Conservation (phyloP, 2,888 invertebrate genomes). For the Cyclophora albipunctata region DNA sequence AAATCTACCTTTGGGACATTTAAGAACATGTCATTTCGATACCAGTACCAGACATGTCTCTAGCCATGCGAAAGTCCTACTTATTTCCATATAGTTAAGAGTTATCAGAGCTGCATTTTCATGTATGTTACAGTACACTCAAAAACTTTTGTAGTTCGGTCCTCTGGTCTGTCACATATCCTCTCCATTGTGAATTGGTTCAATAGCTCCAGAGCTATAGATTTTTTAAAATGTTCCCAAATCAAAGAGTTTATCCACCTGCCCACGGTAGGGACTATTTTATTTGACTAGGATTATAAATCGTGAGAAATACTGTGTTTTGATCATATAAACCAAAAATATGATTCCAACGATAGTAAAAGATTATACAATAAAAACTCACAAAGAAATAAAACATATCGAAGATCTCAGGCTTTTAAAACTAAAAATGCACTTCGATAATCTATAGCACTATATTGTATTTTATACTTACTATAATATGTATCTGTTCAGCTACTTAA, state of each 20-base stretch:
- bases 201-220: slow-evolving; percentile 51
- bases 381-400: too few species aligned
- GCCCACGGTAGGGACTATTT: slow-evolving; percentile 36
- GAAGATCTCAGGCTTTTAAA: too few species aligned
- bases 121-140: slow-evolving; percentile 38
- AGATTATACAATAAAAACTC: too few species aligned
- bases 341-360: too few species aligned
- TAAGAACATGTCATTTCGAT: slow-evolving; percentile 67
- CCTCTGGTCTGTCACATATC: slow-evolving; percentile 72
- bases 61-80: slow-evolving; percentile 23
- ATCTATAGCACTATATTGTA: too few species aligned
- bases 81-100: slow-evolving; percentile 14
- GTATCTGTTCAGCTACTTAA: too few species aligned
- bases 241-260: slow-evolving; percentile 64
- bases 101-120: slow-evolving; percentile 3
- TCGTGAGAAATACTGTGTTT: slow-evolving; percentile 14
- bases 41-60: slow-evolving; percentile 7
- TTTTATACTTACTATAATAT: too few species aligned
- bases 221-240: slow-evolving; percentile 43
- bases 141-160: slow-evolving; percentile 61
- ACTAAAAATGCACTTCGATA: too few species aligned
- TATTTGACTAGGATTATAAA: slow-evolving; percentile 19
- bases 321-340: background rate
- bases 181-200: slow-evolving; percentile 63
- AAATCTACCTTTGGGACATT: slow-evolving; percentile 68